Evolutionary conservation across 2,113 vertebrate genomes (phyloP).

Genomic region (Cathartes aura): DNA sequence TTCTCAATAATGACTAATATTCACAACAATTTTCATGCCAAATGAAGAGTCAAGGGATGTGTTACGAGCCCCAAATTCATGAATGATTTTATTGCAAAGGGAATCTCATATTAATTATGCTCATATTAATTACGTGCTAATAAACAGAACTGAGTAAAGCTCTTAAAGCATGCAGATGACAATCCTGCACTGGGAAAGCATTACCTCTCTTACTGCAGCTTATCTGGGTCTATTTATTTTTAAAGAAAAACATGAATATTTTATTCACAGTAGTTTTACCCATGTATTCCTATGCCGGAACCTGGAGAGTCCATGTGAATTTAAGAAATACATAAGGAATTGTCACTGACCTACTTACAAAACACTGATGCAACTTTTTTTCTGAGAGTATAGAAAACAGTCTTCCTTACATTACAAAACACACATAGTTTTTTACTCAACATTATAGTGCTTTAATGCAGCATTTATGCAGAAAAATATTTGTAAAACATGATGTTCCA

Average conservation of each 20-base stretch:
- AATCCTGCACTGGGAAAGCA: background rate
- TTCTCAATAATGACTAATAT: background rate
- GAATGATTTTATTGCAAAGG: background rate
- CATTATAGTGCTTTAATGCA: background rate
- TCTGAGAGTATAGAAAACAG: background rate
- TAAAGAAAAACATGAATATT: conserved; percentile 71
- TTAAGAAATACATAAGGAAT: conserved; percentile 42
- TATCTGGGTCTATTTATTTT: conserved; percentile 64
- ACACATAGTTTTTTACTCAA: background rate
- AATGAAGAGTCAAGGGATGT: background rate
- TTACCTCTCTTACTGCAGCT: background rate
- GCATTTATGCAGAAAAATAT: conserved; percentile 1
- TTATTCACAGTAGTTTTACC: conserved; percentile 51
- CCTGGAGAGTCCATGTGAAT: conserved; percentile 41
- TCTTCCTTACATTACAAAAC: background rate
- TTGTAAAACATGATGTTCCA: conserved; percentile 23
- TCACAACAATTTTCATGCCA: background rate
- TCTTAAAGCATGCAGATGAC: background rate
- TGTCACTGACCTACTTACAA: conserved; percentile 65
- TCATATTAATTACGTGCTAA: conserved; percentile 18
- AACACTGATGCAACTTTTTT: conserved; percentile 19
- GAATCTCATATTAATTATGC: background rate
- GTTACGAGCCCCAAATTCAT: background rate
- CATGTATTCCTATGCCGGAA: conserved; percentile 5
- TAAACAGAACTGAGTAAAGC: background rate